phyloP scores from a whole-genome alignment of 1,140 invertebrate species.

The Solenopsis fugax region DNA sequence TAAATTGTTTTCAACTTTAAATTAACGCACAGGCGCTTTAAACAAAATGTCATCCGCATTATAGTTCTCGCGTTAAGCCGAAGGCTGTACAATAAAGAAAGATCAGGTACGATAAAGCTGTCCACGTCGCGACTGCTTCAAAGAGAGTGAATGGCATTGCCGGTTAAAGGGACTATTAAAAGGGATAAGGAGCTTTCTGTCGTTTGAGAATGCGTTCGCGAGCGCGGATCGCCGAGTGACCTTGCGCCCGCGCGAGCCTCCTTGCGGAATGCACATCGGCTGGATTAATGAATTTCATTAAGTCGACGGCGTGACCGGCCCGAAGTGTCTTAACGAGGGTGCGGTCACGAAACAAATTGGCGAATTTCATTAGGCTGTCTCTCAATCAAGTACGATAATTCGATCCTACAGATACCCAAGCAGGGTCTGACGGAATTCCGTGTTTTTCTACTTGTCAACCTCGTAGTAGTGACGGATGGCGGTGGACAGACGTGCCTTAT shows the following conservation, averaged over 20 bases:
- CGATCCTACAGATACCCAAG: not conserved
- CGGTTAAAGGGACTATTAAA: slow-evolving; percentile 43
- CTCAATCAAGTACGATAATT: slow-evolving; percentile 1
- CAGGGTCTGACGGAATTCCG: not conserved
- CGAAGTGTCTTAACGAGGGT: not conserved
- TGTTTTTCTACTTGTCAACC: slow-evolving; percentile 14
- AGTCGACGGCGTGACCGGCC: not conserved
- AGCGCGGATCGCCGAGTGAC: not conserved
- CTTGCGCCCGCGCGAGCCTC: slow-evolving; percentile 5
- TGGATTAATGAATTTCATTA: slow-evolving; percentile 50
- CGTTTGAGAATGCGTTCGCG: not conserved
- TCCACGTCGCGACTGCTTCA: slow-evolving; percentile 1
- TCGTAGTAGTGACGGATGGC: not conserved
- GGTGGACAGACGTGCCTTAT: slow-evolving; percentile 1
- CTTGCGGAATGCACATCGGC: not conserved
- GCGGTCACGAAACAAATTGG: slow-evolving; percentile 35
- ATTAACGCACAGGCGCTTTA: not conserved
- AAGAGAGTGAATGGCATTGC: slow-evolving; percentile 18
- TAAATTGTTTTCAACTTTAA: slow-evolving; percentile 15
- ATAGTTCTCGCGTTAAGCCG: not conserved
- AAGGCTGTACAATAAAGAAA: slow-evolving; percentile 37
- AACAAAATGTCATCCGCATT: not conserved
- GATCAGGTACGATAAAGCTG: slow-evolving; percentile 45
- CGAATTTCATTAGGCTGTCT: slow-evolving; percentile 41
- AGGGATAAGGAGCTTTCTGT: slow-evolving; percentile 24